A percentile compares a stretch with the other conserved stretches of the same genome.
Evolutionary conservation across 2,888 invertebrate species (phyloP).

Genomic region (Argyra leucocephala): DNA sequence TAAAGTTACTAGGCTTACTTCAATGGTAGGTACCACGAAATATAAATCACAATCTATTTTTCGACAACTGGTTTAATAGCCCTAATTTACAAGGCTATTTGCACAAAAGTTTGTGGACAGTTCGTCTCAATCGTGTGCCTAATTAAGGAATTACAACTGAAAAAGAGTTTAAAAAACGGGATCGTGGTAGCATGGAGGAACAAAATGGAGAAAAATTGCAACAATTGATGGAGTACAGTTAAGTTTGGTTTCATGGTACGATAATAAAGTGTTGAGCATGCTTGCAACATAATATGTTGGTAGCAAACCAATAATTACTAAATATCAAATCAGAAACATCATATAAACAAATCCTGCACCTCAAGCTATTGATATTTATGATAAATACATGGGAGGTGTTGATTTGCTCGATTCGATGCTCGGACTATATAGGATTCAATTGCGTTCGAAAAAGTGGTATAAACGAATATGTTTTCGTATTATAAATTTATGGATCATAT

Average conservation of each 20-base stretch:
- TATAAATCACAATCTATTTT: no score
- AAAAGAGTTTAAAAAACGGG: constrained; percentile 22
- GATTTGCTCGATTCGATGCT: constrained; percentile 20
- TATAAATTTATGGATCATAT: constrained; percentile 17
- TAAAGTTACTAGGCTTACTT: no score
- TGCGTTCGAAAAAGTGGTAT: constrained; percentile 18
- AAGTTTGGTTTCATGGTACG: constrained; percentile 21
- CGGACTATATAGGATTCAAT: constrained; percentile 19
- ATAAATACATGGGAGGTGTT: constrained; percentile 18
- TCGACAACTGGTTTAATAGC: no score
- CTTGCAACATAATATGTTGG: constrained; percentile 20
- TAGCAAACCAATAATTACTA: constrained; percentile 17
- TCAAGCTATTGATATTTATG: constrained; percentile 17
- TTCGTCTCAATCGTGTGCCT: no score
- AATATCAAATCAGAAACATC: neutral
- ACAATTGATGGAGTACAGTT: constrained; percentile 19
- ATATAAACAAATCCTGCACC: constrained; percentile 16
- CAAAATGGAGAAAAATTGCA: constrained; percentile 15
- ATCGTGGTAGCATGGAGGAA: constrained; percentile 14
- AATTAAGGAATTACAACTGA: constrained; percentile 19
- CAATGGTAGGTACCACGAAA: no score
- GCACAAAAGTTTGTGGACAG: no score
- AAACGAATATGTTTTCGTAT: constrained; percentile 12
- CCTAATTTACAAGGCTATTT: no score
- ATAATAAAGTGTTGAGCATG: constrained; percentile 21